Percentiles rank a stretch among this genome's conserved stretches.
These are phyloP conservation scores for Cerastis leucographa DNA, from an alignment of 2,888 invertebrate species.

Conservation along the genomic window DNA sequence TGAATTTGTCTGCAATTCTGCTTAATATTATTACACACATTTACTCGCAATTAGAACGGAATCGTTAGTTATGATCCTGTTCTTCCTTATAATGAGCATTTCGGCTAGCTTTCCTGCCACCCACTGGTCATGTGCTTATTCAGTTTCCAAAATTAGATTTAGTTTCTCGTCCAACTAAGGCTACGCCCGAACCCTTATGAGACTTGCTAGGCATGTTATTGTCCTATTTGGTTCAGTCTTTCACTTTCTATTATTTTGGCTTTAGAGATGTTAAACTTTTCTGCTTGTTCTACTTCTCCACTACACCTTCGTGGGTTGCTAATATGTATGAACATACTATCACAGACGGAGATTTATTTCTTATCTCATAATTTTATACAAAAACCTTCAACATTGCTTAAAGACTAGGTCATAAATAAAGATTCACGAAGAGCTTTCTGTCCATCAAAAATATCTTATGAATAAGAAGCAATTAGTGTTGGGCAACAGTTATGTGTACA, in stretches of 20 bases:
- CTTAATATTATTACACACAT: background rate
- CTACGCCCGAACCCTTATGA: background rate
- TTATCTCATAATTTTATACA: background rate
- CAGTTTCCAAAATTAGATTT: slow-evolving; percentile 37
- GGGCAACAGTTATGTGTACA: background rate
- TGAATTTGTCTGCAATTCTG: slow-evolving; percentile 6
- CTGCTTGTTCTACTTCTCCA: background rate
- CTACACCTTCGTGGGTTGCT: background rate
- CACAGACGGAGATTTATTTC: background rate
- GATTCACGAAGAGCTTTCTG: background rate
- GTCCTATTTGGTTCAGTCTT: background rate
- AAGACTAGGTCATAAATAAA: background rate
- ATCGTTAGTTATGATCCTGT: slow-evolving; percentile 29
- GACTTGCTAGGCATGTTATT: background rate
- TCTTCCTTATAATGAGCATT: slow-evolving; percentile 7
- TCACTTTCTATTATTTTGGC: background rate
- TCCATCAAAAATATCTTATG: background rate
- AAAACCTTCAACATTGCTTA: no score
- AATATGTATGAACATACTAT: background rate
- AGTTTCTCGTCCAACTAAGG: background rate
- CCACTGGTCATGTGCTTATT: slow-evolving; percentile 18
- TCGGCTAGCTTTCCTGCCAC: background rate
- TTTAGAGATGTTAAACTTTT: background rate
- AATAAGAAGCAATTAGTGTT: background rate
- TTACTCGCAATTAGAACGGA: slow-evolving; percentile 33